Evolutionary conservation across 2,888 invertebrate species (phyloP).

Genomic region (Hirtodrosophila trivittata): DNA sequence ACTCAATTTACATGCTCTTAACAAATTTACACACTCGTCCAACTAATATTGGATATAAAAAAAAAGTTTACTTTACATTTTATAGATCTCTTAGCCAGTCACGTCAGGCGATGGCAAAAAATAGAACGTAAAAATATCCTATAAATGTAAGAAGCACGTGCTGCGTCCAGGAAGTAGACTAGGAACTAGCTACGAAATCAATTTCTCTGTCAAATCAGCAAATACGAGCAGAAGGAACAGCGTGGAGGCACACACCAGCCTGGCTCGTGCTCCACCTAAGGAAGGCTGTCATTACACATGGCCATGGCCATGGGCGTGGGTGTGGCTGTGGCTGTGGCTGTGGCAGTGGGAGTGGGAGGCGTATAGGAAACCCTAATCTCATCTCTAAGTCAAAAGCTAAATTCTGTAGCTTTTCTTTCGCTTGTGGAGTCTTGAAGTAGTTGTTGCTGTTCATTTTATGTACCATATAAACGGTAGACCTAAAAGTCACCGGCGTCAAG

Average conservation of each 20-base stretch:
- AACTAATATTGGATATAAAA: too few relatives aligned
- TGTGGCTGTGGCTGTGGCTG: slow-evolving; percentile 36
- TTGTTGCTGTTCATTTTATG: slow-evolving; percentile 54
- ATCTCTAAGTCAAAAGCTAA: slow-evolving; percentile 8
- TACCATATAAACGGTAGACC: slow-evolving; percentile 63
- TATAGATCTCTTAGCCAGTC: background rate
- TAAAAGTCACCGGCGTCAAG: slow-evolving; percentile 65
- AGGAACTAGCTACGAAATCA: slow-evolving; percentile 42
- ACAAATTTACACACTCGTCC: too few relatives aligned
- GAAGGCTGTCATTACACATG: slow-evolving; percentile 52
- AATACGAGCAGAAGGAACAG: slow-evolving; percentile 10
- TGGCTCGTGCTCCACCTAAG: background rate
- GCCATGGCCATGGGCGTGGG: slow-evolving; percentile 17
- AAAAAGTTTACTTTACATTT: background rate
- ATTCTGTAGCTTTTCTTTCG: slow-evolving; percentile 10
- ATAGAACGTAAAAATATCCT: slow-evolving; percentile 11
- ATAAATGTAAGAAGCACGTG: slow-evolving; percentile 45
- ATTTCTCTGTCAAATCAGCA: slow-evolving; percentile 50
- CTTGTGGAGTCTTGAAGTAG: slow-evolving; percentile 6
- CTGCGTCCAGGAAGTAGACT: slow-evolving; percentile 17
- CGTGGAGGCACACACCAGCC: background rate
- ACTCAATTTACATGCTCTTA: too few relatives aligned
- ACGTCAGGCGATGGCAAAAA: slow-evolving; percentile 1
- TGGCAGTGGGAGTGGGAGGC: background rate
- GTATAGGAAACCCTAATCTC: slow-evolving; percentile 12